Conservation (phyloP, 2,797 vertebrate genomes). For the Microcaecilia unicolor region DNA sequence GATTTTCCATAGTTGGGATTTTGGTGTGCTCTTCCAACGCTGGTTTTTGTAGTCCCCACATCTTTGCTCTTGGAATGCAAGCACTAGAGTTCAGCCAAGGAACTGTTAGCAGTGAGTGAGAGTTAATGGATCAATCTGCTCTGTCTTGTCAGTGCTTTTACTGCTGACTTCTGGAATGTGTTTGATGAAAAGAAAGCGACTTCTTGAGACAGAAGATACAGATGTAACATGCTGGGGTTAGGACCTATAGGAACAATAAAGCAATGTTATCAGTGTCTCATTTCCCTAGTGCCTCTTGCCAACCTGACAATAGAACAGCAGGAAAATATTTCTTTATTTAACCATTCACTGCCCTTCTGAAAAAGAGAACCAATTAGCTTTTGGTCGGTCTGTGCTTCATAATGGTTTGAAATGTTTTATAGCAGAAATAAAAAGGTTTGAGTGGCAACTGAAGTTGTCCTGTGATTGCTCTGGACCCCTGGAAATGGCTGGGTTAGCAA, state of each 20-base stretch:
- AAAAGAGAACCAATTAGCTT: no score
- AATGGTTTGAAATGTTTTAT: no score
- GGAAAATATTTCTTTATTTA: conserved; percentile 39
- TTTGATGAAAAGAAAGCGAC: conserved; percentile 83
- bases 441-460: no score
- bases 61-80: conserved; percentile 71
- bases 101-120: conserved; percentile 87
- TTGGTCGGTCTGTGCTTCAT: not conserved
- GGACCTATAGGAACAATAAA: conserved; percentile 57
- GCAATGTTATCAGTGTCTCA: conserved; percentile 48
- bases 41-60: conserved; percentile 61
- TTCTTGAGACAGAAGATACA: conserved; percentile 62
- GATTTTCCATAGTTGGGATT: no score
- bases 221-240: conserved; percentile 54
- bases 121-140: conserved; percentile 86
- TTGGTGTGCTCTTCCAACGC: not conserved
- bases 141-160: conserved; percentile 82
- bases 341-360: conserved; percentile 19
- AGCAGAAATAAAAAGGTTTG: no score
- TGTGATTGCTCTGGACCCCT: no score
- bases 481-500: no score
- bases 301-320: conserved; percentile 43
- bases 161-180: conserved; percentile 87
- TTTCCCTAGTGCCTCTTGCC: conserved; percentile 37
- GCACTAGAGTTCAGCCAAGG: conserved; percentile 74